Evolutionary conservation across 2,797 vertebrate species (phyloP), one percentile per base, ranked within the genome.

Genomic region (Tokudaia tokunoshimensis): DNA sequence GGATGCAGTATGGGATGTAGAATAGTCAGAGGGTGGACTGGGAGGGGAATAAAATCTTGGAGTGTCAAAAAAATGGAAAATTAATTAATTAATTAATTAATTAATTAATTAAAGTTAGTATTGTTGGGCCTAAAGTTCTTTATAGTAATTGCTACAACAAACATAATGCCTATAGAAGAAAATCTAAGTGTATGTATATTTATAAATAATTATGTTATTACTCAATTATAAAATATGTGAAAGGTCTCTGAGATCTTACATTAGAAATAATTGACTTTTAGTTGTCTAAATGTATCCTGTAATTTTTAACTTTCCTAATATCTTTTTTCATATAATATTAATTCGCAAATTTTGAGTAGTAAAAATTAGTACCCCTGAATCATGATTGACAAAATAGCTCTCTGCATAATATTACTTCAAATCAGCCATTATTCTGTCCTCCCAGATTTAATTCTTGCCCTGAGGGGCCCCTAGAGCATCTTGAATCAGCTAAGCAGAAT

Each of bases 241-340:
- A 31, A 61, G 63, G 20, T 85, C 13, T 74, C 3, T 84, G 72
- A 95, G 41, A 72, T 20, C 55, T 67, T 74, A 50, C 26, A 41
- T 37, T 75, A 87, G 84, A 96, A 93, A 63, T 91, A 89, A 70
- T 80, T 91, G 41, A 26, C 22, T 70, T 94, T 91, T 50, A 84
- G 65, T 78, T 82, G 1, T 82, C 17, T 93, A 70, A 87, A 96
- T 63, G 3, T 37, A 63, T 74, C 17, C 47, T 74, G 11, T 67
- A 59, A 61, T 90, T 80, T 94, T 34, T 80, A 59, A 9, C 14
- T 93, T 67, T 85, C 74, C 22, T 83, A n/a, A 5, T 57, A 17
- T 76, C 44, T 87, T 76, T 52, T 67, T 78, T 78, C 52, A 76
- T 84, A 17, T 7, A 59, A 3, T 37, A 47, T 84, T 94, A 59